Conservation (phyloP, 2,113 vertebrate species). For the Narcine bancroftii region DNA sequence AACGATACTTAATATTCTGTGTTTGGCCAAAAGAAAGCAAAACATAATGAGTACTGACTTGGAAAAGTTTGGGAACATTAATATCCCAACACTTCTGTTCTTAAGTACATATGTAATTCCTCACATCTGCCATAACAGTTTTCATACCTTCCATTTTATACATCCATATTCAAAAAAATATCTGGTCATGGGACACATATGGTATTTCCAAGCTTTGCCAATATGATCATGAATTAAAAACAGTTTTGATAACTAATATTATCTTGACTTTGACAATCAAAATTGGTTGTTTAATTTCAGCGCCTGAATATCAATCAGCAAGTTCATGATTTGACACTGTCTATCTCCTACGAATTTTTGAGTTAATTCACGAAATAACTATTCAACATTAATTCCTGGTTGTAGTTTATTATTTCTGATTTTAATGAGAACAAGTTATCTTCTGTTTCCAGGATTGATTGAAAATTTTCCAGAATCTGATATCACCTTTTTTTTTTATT, state of each 20-base stretch:
- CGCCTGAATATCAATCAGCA: background rate
- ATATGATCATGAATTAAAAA: background rate
- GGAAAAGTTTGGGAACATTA: background rate
- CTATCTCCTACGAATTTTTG: background rate
- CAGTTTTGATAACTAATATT: background rate
- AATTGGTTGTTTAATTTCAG: background rate
- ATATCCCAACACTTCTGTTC: background rate
- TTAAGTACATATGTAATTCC: background rate
- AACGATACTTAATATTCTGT: background rate
- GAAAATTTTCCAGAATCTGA: background rate
- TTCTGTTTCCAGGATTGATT: background rate
- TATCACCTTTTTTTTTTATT: conserved; percentile 40
- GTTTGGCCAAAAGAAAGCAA: background rate
- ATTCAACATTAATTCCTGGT: background rate
- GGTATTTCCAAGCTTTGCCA: background rate
- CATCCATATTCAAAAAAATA: background rate
- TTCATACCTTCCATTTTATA: background rate
- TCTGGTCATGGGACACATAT: background rate
- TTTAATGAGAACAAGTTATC: background rate
- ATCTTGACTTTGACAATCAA: background rate
- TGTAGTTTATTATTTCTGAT: background rate
- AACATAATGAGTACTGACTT: background rate
- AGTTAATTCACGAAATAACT: background rate
- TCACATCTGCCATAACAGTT: background rate
- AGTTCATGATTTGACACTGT: background rate